Evolutionary conservation across 2,797 vertebrate species (phyloP).

Genomic region (Linurgus olivaceus): DNA sequence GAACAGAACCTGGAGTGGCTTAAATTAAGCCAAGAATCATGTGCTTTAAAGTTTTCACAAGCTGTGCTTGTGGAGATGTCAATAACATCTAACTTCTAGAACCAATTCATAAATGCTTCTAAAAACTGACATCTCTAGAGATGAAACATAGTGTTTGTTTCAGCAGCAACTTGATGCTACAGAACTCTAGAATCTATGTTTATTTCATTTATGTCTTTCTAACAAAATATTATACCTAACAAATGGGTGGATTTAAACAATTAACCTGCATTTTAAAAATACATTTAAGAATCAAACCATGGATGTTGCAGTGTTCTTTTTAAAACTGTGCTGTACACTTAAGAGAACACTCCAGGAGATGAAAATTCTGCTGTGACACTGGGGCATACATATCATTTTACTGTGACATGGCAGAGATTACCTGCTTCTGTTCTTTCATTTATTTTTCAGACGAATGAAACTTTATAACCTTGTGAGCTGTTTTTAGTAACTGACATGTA

Average conservation of each 20-base stretch:
- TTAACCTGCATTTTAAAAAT: neutral
- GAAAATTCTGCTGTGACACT: constrained; percentile 17
- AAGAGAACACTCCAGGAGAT: neutral
- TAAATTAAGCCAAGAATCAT: neutral
- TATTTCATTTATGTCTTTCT: neutral
- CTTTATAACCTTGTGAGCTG: constrained; percentile 4
- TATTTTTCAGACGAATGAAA: constrained; percentile 21
- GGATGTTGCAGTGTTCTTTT: neutral
- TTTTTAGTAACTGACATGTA: neutral
- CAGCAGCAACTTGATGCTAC: neutral
- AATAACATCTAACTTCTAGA: neutral
- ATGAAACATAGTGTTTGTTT: neutral
- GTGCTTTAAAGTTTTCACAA: neutral
- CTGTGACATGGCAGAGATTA: constrained; percentile 25
- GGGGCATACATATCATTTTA: neutral
- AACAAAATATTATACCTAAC: neutral
- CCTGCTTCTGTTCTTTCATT: constrained; percentile 10
- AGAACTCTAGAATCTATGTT: neutral
- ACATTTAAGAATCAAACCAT: neutral
- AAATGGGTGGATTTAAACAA: neutral
- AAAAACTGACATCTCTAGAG: neutral
- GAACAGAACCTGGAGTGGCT: neutral
- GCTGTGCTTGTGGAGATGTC: neutral
- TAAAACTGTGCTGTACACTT: neutral
- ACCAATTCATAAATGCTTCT: neutral